A percentile compares a stretch with the other conserved stretches of the same genome.
phyloP scores from a whole-genome alignment of 2,113 vertebrate genomes.

The Alces alces region DNA sequence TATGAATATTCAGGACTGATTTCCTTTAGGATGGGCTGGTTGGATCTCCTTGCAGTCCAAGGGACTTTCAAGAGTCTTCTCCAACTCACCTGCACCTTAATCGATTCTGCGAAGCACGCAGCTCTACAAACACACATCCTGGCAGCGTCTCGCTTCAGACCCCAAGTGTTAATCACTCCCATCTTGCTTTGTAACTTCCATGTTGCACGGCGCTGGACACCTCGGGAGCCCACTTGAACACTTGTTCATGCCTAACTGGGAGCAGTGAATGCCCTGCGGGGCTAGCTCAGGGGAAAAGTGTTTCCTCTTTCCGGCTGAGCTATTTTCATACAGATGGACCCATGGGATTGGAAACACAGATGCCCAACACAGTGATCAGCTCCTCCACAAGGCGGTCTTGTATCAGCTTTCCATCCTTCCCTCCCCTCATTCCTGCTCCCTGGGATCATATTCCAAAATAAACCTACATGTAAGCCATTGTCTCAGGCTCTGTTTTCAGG shows the following conservation, averaged over 20 bases:
- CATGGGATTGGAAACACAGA: not conserved
- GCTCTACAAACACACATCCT: not conserved
- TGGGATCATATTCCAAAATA: not conserved
- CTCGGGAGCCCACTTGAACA: not conserved
- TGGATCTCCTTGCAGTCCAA: not conserved
- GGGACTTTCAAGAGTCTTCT: not conserved
- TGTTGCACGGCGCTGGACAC: not conserved
- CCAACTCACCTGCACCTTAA: not conserved
- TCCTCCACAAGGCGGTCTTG: not conserved
- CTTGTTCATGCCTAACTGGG: not conserved
- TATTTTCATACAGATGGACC: not conserved
- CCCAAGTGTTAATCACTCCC: not conserved
- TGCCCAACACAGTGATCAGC: not conserved
- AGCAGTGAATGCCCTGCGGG: not conserved
- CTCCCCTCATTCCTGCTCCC: not conserved
- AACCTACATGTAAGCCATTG: not conserved
- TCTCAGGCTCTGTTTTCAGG: not conserved
- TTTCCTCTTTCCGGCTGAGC: not conserved
- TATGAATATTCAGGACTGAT: not conserved
- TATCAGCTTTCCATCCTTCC: not conserved
- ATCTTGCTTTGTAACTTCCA: not conserved
- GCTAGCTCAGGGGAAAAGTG: not conserved
- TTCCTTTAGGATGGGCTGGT: not conserved
- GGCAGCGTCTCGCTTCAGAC: not conserved
- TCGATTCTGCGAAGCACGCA: fast-evolving